phyloP scores from a whole-genome alignment of 2,888 invertebrate species.

The Pherbina coryleti region DNA sequence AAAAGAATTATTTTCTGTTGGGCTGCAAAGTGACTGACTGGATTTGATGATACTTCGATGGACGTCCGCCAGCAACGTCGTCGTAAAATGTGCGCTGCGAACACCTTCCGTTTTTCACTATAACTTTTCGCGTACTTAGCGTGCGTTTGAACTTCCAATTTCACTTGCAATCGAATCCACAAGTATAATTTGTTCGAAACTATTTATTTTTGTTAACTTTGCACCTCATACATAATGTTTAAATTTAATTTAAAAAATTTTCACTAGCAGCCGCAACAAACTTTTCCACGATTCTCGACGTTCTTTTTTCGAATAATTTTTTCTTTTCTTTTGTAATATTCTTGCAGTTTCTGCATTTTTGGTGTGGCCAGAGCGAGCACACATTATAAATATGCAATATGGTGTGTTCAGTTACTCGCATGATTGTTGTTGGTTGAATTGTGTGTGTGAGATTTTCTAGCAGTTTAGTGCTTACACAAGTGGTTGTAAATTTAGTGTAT shows the following conservation, averaged over 20 bases:
- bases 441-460: constrained; percentile 16
- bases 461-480: constrained; percentile 6
- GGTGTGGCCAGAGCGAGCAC: constrained; percentile 50
- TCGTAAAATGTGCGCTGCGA: constrained; percentile 41
- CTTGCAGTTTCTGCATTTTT: constrained; percentile 22
- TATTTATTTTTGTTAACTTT: constrained; percentile 60
- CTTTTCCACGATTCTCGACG: constrained; percentile 59
- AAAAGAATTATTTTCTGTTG: constrained; percentile 56
- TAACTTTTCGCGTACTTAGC: constrained; percentile 50
- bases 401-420: constrained; percentile 10
- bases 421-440: neutral
- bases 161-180: constrained; percentile 54
- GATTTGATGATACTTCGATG: constrained; percentile 41
- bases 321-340: constrained; percentile 31
- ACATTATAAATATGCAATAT: neutral
- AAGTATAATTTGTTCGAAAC: constrained; percentile 51
- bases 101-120: constrained; percentile 39
- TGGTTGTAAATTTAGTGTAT: neutral
- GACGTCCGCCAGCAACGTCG: constrained; percentile 36
- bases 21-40: constrained; percentile 7
- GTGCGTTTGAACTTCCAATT: constrained; percentile 53
- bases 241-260: constrained; percentile 59
- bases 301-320: constrained; percentile 43
- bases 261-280: constrained; percentile 55
- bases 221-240: constrained; percentile 63